Evolutionary conservation across 2,888 invertebrate genomes (phyloP).

Genomic region (Boloria euphrosyne): DNA sequence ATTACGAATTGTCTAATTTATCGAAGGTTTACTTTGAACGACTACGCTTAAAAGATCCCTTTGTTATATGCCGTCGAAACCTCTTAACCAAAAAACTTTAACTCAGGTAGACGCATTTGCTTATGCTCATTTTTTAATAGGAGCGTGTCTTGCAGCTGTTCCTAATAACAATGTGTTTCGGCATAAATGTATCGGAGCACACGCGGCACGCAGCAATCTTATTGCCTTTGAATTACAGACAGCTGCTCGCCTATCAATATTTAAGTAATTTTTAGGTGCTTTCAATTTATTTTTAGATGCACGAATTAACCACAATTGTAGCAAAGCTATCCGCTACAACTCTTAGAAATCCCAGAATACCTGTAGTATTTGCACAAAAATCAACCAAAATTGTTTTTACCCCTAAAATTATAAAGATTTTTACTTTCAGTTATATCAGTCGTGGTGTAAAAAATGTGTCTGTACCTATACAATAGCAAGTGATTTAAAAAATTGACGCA

Average conservation of each 20-base stretch:
- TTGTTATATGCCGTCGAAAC: constrained; percentile 11
- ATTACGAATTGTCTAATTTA: background rate
- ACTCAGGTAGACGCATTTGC: constrained; percentile 54
- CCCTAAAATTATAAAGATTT: no score
- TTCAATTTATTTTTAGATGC: no score
- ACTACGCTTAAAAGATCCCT: constrained; percentile 23
- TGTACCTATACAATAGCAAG: no score
- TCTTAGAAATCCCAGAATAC: no score
- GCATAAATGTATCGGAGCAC: constrained; percentile 58
- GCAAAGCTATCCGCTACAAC: no score
- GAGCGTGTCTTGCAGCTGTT: constrained; percentile 67
- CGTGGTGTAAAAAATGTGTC: no score
- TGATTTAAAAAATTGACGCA: no score
- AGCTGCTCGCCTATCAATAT: constrained; percentile 52
- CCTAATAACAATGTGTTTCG: constrained; percentile 64
- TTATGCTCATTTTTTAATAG: constrained; percentile 52
- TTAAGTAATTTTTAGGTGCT: constrained; percentile 36
- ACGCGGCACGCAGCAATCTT: constrained; percentile 58
- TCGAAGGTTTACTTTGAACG: constrained; percentile 3
- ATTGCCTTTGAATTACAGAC: constrained; percentile 54
- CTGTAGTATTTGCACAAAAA: no score
- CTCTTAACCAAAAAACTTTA: constrained; percentile 53
- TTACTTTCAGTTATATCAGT: no score
- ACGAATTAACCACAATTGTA: no score
- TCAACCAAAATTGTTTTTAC: no score